These are phyloP conservation scores for Phortica variegata DNA, from an alignment of 1,140 invertebrate genomes.

Conservation along the genomic window DNA sequence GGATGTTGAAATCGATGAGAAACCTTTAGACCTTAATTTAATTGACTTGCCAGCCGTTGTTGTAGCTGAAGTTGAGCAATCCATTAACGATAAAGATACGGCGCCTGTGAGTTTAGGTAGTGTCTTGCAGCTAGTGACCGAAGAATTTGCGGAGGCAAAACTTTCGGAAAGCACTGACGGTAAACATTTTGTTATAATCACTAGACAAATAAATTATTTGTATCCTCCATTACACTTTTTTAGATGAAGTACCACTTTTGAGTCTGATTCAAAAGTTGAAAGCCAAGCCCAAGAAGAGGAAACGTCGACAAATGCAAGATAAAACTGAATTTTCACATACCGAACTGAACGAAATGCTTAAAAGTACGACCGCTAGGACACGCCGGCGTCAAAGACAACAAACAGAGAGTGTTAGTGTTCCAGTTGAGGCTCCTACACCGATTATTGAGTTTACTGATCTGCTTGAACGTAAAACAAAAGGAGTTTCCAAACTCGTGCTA, in stretches of 20 bases:
- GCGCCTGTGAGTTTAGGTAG: too few species aligned
- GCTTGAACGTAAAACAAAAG: conserved; percentile 38
- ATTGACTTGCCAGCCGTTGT: conserved; percentile 26
- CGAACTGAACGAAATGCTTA: conserved; percentile 29
- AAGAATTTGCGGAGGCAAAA: background rate
- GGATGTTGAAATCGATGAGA: conserved; percentile 15
- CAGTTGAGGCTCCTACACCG: background rate
- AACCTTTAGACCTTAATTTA: conserved; percentile 38
- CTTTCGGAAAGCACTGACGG: too few species aligned
- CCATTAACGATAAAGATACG: too few species aligned
- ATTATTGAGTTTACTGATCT: conserved; percentile 24
- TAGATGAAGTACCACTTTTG: conserved; percentile 36
- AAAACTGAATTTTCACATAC: too few species aligned
- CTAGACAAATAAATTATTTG: background rate
- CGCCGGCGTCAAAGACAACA: conserved; percentile 14
- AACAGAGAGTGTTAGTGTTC: background rate
- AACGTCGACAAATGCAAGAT: conserved; percentile 5
- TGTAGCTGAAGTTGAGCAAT: too few species aligned
- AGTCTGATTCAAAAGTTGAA: conserved; percentile 27
- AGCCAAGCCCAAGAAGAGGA: conserved; percentile 18
- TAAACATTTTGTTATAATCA: too few species aligned
- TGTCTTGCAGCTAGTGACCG: background rate
- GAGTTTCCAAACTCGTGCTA: conserved; percentile 36
- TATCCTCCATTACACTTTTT: background rate
- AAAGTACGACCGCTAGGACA: conserved; percentile 1